Percentiles rank a stretch among this genome's conserved stretches.
Evolutionary conservation across 2,888 invertebrate species (phyloP).

Genomic region (Nomada fucata): DNA sequence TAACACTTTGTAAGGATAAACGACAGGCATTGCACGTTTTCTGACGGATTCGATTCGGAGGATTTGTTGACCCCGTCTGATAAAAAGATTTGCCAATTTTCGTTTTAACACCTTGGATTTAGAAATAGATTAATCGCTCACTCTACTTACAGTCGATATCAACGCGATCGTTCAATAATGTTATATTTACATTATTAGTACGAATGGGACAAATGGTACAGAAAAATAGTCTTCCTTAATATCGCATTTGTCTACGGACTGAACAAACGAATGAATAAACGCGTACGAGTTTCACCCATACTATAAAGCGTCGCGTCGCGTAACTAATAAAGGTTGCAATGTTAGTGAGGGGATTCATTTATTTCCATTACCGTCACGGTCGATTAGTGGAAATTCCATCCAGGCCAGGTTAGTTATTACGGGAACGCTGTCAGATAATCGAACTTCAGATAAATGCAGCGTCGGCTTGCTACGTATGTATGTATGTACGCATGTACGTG

Average conservation of each 20-base stretch:
- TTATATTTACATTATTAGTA: too few relatives aligned
- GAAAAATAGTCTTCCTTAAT: too few relatives aligned
- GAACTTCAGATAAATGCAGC: constrained; percentile 64
- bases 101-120: neutral
- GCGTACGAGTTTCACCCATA: too few relatives aligned
- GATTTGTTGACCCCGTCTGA: too few relatives aligned
- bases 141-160: too few relatives aligned
- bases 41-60: too few relatives aligned
- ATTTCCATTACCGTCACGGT: constrained; percentile 60
- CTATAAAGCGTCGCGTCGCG: neutral
- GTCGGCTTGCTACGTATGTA: constrained; percentile 12
- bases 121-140: too few relatives aligned
- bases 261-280: neutral
- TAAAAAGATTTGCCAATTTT: neutral
- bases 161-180: too few relatives aligned
- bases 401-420: constrained; percentile 64
- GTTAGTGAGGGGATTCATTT: constrained; percentile 50
- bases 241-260: too few relatives aligned
- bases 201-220: too few relatives aligned
- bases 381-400: constrained; percentile 64
- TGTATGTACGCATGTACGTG: constrained; percentile 20
- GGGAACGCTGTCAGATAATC: constrained; percentile 58
- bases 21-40: neutral
- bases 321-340: constrained; percentile 43
- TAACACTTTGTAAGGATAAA: neutral